Conservation (phyloP, 2,797 vertebrate species). For the Hipposideros larvatus region DNA sequence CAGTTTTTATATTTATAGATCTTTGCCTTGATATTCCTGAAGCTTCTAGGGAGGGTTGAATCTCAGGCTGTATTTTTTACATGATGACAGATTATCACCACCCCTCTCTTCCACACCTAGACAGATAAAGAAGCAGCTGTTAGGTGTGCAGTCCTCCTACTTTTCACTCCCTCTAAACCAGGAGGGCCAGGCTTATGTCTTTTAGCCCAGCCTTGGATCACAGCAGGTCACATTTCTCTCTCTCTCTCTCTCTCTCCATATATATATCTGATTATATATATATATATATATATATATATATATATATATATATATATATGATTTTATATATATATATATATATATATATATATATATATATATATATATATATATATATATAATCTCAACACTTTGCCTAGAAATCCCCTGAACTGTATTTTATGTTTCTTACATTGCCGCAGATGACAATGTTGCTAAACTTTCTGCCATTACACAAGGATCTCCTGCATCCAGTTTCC, state of each 20-base stretch:
- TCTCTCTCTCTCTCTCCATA: not conserved
- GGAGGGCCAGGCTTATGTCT: not conserved
- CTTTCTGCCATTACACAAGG: not conserved
- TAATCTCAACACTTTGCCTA: not conserved
- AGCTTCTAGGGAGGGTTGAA: not conserved
- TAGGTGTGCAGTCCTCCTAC: not conserved
- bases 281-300: too few species aligned
- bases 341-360: too few species aligned
- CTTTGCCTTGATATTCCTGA: not conserved
- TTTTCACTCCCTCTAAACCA: not conserved
- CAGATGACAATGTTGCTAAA: not conserved
- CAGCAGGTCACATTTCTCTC: not conserved
- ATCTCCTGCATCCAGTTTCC: not conserved
- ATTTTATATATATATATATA: too few species aligned
- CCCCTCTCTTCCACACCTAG: not conserved
- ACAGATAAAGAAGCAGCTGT: not conserved
- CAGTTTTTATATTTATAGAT: not conserved
- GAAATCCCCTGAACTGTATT: not conserved
- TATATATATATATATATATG: too few species aligned
- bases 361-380: too few species aligned
- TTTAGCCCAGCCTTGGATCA: not conserved
- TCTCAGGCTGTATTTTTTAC: not conserved
- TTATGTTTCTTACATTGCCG: not conserved
- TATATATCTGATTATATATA: too few species aligned
- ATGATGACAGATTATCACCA: not conserved